Base-by-base conservation (phyloP, 2,113 vertebrate genomes). In the Podarcis cretensis region DNA sequence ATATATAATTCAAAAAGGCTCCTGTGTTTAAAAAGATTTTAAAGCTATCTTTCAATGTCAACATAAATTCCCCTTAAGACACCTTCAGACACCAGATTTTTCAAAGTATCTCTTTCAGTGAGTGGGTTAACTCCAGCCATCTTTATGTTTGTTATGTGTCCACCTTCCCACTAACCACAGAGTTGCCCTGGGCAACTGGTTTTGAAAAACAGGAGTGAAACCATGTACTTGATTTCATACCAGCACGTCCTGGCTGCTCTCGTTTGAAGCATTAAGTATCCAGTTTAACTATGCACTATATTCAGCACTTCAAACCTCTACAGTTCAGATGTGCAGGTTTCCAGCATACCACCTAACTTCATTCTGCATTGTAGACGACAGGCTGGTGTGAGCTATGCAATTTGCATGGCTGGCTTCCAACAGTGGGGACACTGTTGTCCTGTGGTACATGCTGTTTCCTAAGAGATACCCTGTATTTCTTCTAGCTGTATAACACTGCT, bases 1-100 rank as follows among this genome's bases (percentile, higher is more conserved):
- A 75, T 65, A 91, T 94, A 95, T 96, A 97, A 97, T 92, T 97
- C 96, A 91, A 87, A 84, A 91, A 93, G 95, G 91, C 93, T 54
- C 91, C 57, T 32, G 90, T 90, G 92, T 94, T 97, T 96, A 93
- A 93, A 95, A 95, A 95, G 80, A 94, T 89, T 97, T 96, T 91
- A 94, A 94, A 92, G 63, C 75, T 95, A 96, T 95, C 90, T 96
- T 96, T 96, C 94, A 96, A 87, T 94, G 92, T 94, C 92, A 95
- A 91, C 87, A 89, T 95, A 95, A 92, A 78, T 84, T 95, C 94
- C 95, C 85, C 85, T 94, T 86, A 94, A 93, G 94, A 95, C 92
- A 91, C 89, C 83, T 90, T 91, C 93, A 91, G 86, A 86, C 21
- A 79, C 91, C 76, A 74, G 82, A 66, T 89, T 89, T 84, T 80